Base-by-base conservation (phyloP, 1,140 invertebrate species). In the Drosophila trapezifrons region DNA sequence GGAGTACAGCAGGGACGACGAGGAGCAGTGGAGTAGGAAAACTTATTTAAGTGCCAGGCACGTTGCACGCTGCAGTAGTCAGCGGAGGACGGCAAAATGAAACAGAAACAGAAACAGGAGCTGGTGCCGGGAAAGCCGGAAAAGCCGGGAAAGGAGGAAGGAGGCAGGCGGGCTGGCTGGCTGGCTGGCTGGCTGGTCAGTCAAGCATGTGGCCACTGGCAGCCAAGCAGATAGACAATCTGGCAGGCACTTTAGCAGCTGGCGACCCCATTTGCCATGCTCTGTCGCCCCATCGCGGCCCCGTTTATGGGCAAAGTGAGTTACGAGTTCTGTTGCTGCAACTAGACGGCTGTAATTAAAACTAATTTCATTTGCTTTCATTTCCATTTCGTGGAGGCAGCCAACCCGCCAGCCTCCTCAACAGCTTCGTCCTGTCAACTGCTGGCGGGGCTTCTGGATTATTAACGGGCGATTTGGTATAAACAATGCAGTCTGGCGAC, bases 11-110 rank as follows among this genome's bases (percentile, higher is more conserved):
- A 12, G 40, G 13, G 15, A 42, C 4, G 18, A 17, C 15, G 32
- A 51, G 45, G 20, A 67, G 63, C 18, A 71, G 60, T 71, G 42
- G 63, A 72, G 76, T 63, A 81, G 77, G 64, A 83, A 82, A 90
- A 89, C 77, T 89, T 89, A 89, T 89, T 89, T 84, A 89, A 89
- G 84, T 89, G 84, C 85, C 70, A 80, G 56, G 84, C 84, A 89
- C 84, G 84, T 89, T 87, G 84, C 84, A 90, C 65, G 83, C 80
- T 82, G 83, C 69, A 81, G 66, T 78, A 72, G 60, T 76, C 80
- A 70, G 49, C 65, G 37, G 57, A 71, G 58, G 32, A 72, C 27
- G 52, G 65, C 75, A 42, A 52, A 71, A 60, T 49, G 56, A 76
- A 57, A 32, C 54, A 47, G 75, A 45, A 76, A 59, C 62, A 32